phyloP scores from a whole-genome alignment of 2,888 invertebrate species.

The Morinoia aosen region DNA sequence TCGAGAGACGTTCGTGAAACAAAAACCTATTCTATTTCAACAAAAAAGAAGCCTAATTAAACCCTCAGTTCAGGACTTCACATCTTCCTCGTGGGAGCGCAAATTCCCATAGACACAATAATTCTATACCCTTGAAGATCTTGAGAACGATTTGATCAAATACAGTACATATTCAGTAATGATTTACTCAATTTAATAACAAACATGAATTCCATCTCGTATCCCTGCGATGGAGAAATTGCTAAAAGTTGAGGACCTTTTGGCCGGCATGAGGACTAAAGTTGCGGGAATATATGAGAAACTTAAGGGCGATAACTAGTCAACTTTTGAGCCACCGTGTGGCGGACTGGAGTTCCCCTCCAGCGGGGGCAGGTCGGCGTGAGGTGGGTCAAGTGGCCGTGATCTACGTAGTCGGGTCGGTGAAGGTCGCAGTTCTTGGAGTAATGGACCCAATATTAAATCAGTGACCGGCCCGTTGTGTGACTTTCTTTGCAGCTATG shows the following conservation, averaged over 20 bases:
- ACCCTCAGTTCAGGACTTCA: no score
- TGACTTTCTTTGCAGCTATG: neutral
- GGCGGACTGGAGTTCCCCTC: neutral
- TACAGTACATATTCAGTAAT: neutral
- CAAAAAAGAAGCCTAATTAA: no score
- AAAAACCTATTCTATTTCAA: no score
- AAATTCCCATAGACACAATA: no score
- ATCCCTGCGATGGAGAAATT: neutral
- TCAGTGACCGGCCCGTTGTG: no score
- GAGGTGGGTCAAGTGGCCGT: no score
- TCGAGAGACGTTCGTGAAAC: no score
- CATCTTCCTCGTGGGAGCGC: no score
- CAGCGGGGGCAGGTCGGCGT: no score
- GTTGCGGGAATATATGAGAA: neutral
- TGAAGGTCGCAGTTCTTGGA: no score
- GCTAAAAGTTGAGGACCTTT: neutral
- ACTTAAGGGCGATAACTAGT: neutral
- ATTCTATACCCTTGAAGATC: neutral
- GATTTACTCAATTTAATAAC: neutral
- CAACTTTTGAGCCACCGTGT: neutral
- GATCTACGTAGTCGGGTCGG: no score
- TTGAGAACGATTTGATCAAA: neutral
- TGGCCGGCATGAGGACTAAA: neutral
- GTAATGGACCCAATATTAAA: no score
- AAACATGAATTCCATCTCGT: neutral